Base-by-base conservation (phyloP, 53 echinoderm and acorn worm species). In the Temnopleurus reevesii region DNA sequence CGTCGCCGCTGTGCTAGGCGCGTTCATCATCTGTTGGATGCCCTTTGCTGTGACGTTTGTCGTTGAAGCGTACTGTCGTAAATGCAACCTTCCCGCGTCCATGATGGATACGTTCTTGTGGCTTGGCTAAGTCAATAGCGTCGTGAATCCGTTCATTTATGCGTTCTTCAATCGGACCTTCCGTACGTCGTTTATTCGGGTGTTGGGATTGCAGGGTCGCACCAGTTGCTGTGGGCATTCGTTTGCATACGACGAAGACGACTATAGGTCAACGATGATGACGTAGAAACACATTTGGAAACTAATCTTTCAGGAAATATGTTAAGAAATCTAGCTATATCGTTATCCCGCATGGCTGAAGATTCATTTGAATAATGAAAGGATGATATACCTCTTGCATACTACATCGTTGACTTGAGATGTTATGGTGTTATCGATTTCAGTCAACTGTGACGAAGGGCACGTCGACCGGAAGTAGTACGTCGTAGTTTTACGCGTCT, bases 21-120 rank as follows among this genome's bases (percentile, higher is more conserved):
- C 92, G n/a, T 95, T 95, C 81, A 93, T 95, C 60, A 84, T 92
- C 12, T 95, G 95, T 63, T 95, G 95, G 95, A 77, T 95, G 36
- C 95, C 95, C 4, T 95, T 95, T 86, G 92, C 92, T 71, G 90
- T 93, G 45, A 94, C 91, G 15, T 94, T 94, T 89, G 89, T 95
- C 12, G 81, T 92, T 25, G 95, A 95, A 36, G 94, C 95, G 27
- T 94, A 60, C 71, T 95, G 95, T 49, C 76, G 65, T 13, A 90
- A 83, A 24, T 95, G 95, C 66, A 6, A 47, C 71, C 53, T 95
- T 5, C 91, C 80, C 3, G 77, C 54, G 7, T 38, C 86, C 0
- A 84, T 92, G 46, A 76, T 95, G 53, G 91, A 84, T 24, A 89
- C 92, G 31, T 95, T 95, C 81, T 91, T 95, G 13, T 95, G 95